Conservation (phyloP, 2,113 vertebrate species). For the Agelaius phoeniceus region DNA sequence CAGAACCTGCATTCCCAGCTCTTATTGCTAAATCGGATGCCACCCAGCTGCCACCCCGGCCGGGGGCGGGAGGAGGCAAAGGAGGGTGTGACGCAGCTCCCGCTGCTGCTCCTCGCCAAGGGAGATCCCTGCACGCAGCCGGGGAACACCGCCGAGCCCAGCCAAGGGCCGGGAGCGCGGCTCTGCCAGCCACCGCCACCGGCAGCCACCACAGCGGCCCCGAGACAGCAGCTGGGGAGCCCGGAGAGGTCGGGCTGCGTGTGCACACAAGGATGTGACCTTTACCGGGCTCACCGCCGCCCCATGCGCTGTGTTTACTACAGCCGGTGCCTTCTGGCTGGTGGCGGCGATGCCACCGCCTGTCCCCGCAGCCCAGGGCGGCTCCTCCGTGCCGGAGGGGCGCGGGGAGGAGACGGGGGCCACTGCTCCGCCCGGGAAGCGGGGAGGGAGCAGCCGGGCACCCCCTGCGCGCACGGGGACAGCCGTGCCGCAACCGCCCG, state of each 20-base stretch:
- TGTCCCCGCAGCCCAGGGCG: neutral
- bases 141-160: neutral
- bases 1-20: neutral
- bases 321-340: neutral
- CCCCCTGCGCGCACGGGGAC: neutral
- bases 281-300: neutral
- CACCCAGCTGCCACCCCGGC: neutral
- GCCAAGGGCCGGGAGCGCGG: neutral
- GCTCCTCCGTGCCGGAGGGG: neutral
- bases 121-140: neutral
- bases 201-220: neutral
- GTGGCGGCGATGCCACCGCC: neutral
- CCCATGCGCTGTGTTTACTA: neutral
- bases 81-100: neutral
- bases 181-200: neutral
- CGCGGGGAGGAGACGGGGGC: neutral
- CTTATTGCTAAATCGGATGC: neutral
- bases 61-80: neutral
- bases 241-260: neutral
- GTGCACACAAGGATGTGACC: neutral
- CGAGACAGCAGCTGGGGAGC: neutral
- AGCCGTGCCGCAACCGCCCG: neutral
- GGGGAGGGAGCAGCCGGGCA: neutral
- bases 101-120: neutral
- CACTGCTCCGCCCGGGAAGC: neutral